Evolutionary conservation across 2,797 vertebrate genomes (phyloP).

Genomic region (Oreochromis mossambicus): DNA sequence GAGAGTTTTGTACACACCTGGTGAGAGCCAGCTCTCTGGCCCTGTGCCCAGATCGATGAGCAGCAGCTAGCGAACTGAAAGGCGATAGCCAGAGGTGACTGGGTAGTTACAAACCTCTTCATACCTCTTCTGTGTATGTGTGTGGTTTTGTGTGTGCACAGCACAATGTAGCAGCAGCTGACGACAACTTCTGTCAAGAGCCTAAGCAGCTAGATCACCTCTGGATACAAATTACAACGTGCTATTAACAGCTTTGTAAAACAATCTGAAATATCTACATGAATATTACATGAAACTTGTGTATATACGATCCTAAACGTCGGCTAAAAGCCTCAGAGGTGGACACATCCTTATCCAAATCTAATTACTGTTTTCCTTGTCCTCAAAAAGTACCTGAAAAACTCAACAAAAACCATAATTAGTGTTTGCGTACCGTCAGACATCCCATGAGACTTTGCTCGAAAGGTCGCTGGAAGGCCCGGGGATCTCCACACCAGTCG

Average conservation of each 20-base stretch:
- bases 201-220: background rate
- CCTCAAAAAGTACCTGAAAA: slow-evolving; percentile 61
- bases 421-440: slow-evolving; percentile 87
- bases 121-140: background rate
- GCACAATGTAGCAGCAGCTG: background rate
- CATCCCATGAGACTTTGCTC: slow-evolving; percentile 99
- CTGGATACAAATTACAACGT: background rate
- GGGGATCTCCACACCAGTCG: slow-evolving; percentile 98
- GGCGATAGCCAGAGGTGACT: background rate
- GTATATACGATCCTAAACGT: background rate
- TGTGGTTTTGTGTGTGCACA: background rate
- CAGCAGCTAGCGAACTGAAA: background rate
- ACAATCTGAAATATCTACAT: background rate
- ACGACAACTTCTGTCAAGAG: background rate
- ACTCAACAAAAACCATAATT: slow-evolving; percentile 55
- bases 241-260: background rate
- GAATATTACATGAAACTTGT: background rate
- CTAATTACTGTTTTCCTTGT: slow-evolving; percentile 60
- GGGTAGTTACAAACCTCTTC: slow-evolving; percentile 11
- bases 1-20: slow-evolving; percentile 22
- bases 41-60: slow-evolving; percentile 20
- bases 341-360: slow-evolving; percentile 8
- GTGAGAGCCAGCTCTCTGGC: slow-evolving; percentile 20
- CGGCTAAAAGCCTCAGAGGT: background rate
- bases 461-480: slow-evolving; percentile 98